Conservation (phyloP, 2,888 invertebrate genomes). For the Euproctis similis region DNA sequence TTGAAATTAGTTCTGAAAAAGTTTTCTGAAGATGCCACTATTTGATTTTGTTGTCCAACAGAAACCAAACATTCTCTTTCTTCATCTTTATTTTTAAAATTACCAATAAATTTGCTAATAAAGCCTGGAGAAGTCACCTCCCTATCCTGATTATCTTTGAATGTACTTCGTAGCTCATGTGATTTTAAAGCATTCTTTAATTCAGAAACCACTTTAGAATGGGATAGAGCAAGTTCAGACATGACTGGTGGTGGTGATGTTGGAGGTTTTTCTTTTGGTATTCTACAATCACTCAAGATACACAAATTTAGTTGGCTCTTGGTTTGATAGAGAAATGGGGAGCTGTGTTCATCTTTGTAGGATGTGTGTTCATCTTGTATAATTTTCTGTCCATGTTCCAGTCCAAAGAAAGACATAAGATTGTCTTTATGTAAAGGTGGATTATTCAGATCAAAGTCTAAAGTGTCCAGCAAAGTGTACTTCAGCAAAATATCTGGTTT, state of each 20-base stretch:
- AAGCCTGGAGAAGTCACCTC: conserved; percentile 57
- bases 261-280: conserved; percentile 36
- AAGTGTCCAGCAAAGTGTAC: conserved; percentile 55
- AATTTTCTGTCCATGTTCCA: conserved; percentile 73
- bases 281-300: conserved; percentile 45
- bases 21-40: conserved; percentile 67
- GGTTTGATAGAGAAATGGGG: conserved; percentile 90
- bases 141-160: conserved; percentile 40
- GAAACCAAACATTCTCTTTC: conserved; percentile 58
- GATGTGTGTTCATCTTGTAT: conserved; percentile 77
- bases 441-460: conserved; percentile 62
- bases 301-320: conserved; percentile 86
- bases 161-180: conserved; percentile 49
- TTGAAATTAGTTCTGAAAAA: conserved; percentile 67
- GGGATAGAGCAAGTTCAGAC: conserved; percentile 60
- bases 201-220: conserved; percentile 67
- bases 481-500: conserved; percentile 80
- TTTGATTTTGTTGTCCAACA: conserved; percentile 38
- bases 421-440: conserved; percentile 62
- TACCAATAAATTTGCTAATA: conserved; percentile 65
- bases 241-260: conserved; percentile 49
- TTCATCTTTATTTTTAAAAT: conserved; percentile 61
- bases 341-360: conserved; percentile 88
- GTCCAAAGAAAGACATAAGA: conserved; percentile 68
- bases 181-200: conserved; percentile 65